phyloP scores from a whole-genome alignment of 1,140 invertebrate genomes.

The Sinella curviseta region DNA sequence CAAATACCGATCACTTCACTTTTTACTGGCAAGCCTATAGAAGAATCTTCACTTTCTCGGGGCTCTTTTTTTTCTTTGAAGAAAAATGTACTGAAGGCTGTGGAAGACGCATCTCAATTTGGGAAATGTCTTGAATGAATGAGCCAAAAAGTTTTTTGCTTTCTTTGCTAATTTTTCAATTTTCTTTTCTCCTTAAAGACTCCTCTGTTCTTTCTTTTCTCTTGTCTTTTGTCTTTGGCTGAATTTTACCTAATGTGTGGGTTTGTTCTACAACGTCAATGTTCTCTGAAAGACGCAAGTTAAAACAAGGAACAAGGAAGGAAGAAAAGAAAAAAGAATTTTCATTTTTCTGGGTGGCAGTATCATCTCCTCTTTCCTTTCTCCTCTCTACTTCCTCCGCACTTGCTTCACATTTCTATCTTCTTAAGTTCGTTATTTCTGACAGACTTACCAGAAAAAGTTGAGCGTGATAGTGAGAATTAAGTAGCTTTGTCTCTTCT shows the following conservation, averaged over 20 bases:
- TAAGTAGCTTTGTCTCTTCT: slow-evolving; percentile 5
- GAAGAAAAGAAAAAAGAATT: not conserved
- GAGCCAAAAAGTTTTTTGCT: slow-evolving; percentile 18
- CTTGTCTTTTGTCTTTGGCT: slow-evolving; percentile 3
- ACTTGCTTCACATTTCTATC: not conserved
- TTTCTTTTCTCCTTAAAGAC: not conserved
- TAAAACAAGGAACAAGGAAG: not conserved
- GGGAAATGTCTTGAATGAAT: not conserved
- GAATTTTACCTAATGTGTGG: not conserved
- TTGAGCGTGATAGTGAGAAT: slow-evolving; percentile 9
- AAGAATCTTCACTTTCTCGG: not conserved
- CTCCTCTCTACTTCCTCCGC: not conserved
- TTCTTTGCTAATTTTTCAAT: slow-evolving; percentile 28
- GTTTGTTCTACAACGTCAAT: not conserved
- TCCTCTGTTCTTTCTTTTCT: not conserved
- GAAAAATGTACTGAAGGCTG: not conserved
- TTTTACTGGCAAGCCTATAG: not conserved
- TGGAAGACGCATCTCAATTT: slow-evolving; percentile 14
- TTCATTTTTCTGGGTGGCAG: not conserved
- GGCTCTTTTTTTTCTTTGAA: not conserved
- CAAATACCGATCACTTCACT: not conserved
- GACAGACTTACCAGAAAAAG: not conserved
- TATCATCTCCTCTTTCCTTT: not conserved
- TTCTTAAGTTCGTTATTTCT: slow-evolving; percentile 20
- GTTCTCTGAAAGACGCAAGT: not conserved